Evolutionary conservation across 2,113 vertebrate species (phyloP), one percentile per base, ranked within the genome.

Genomic region (Colaptes auratus): DNA sequence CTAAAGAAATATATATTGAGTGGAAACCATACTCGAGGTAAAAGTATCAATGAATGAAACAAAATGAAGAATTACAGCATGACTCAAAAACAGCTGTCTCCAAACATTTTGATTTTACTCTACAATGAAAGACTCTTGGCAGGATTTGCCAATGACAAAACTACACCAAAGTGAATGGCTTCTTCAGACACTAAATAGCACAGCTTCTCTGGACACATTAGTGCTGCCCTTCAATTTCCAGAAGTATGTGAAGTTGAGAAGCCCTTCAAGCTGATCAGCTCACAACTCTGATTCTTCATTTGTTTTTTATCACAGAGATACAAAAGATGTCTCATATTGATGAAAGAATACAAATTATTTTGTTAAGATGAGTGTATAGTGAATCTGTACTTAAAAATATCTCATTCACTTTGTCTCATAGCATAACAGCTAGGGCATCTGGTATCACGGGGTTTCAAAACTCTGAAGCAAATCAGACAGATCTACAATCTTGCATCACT

Each of bases 71-170:
- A 92, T 53, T 82, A 86, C 31, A 46, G 55, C 44, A n/a, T 81
- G 61, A 76, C 27, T 52, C 7, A 2, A 60, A 79, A 21, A 24
- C 44, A 93, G 56, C 64, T 82, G 28, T n/a, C 56, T 77, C 83
- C 44, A 79, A 80, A 69, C 35, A n/a, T 63, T 94, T 70, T 93
- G 35, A 78, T 93, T 92, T 92, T 80, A 76, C 50, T 74, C 27
- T 70, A 63, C 92, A 92, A 94, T 44, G 3, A 85, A 91, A 96
- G 36, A 52, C 12, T 36, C 52, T 76, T 93, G 53, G 59, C 52
- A 92, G 67, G 27, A 44, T 75, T 90, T 71, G 39, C 61, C 71
- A 72, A 53, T 21, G 42, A 71, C 71, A 90, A 88, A 92, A 69
- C 88, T 64, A 79, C 7, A 73, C 46, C 59, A 93, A 87, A 82